A percentile compares a stretch with the other conserved stretches of the same genome.
These are phyloP conservation scores for Tetragonisca angustula DNA, from an alignment of 2,888 invertebrate species.

Conservation along the genomic window DNA sequence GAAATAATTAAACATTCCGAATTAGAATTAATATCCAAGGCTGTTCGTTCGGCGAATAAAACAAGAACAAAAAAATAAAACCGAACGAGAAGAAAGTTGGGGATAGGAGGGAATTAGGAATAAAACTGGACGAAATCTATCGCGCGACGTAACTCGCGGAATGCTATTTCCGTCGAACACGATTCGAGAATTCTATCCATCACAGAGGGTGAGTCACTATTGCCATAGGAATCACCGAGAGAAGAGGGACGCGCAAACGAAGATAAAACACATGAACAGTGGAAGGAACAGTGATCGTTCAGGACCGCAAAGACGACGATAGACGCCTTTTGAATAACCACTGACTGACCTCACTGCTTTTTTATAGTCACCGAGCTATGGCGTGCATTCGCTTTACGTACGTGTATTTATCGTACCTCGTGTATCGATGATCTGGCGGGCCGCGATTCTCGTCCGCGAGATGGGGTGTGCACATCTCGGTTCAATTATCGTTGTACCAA, in stretches of 20 bases:
- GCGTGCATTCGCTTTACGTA: constrained; percentile 1
- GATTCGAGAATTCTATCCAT: constrained; percentile 53
- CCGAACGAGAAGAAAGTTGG: not conserved
- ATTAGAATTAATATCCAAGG: constrained; percentile 52
- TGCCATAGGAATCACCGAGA: constrained; percentile 58
- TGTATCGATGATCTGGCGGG: not conserved
- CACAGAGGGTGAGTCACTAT: constrained; percentile 64
- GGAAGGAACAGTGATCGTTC: constrained; percentile 50
- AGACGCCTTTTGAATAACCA: constrained; percentile 54
- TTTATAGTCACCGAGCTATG: not conserved
- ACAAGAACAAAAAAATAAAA: no score
- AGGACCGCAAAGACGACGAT: constrained; percentile 45
- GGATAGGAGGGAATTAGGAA: not conserved
- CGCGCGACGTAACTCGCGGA: constrained; percentile 45
- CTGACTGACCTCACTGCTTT: constrained; percentile 49
- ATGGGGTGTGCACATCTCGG: constrained; percentile 23
- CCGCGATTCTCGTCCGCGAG: constrained; percentile 21
- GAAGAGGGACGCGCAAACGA: constrained; percentile 9
- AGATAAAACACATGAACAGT: not conserved
- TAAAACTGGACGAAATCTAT: constrained; percentile 25
- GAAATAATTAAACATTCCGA: constrained; percentile 40
- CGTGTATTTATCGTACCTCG: constrained; percentile 5
- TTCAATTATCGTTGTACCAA: constrained; percentile 48
- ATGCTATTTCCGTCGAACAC: constrained; percentile 65
- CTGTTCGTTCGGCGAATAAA: constrained; percentile 18